These are phyloP conservation scores for Mallotus villosus DNA, from an alignment of 2,797 vertebrate species.

Conservation along the genomic window DNA sequence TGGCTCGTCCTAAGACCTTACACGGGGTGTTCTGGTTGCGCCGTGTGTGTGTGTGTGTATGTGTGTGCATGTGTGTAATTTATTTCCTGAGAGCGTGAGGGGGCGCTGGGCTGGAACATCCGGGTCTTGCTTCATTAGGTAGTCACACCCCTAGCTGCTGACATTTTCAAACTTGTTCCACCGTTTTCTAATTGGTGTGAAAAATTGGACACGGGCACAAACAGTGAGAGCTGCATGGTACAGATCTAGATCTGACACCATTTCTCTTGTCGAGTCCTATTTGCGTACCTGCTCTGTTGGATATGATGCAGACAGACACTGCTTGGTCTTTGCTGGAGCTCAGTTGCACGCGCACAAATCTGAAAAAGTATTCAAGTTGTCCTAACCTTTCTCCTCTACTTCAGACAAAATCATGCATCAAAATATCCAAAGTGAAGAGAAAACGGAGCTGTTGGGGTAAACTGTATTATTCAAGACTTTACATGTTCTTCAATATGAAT, in stretches of 20 bases:
- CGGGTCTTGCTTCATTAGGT: slow-evolving; percentile 73
- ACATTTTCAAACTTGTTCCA: slow-evolving; percentile 76
- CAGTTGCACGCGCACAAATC: slow-evolving; percentile 7
- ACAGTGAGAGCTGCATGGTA: slow-evolving; percentile 29
- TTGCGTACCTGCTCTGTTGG: slow-evolving; percentile 8
- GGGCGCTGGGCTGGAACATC: slow-evolving; percentile 63
- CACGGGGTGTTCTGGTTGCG: slow-evolving; percentile 41
- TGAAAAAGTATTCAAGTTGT: slow-evolving; percentile 1
- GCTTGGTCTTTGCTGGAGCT: background rate
- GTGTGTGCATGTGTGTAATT: slow-evolving; percentile 19
- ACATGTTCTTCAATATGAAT: no score
- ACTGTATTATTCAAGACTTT: no score
- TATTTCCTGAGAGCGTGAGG: slow-evolving; percentile 39
- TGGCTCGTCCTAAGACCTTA: slow-evolving; percentile 67
- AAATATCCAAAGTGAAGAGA: no score
- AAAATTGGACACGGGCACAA: slow-evolving; percentile 60
- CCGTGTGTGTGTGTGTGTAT: background rate
- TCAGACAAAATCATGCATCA: background rate
- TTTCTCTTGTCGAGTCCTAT: slow-evolving; percentile 33
- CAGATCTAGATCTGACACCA: slow-evolving; percentile 47
- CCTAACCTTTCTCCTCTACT: background rate
- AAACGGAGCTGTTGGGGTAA: no score
- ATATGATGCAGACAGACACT: background rate
- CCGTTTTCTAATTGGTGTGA: slow-evolving; percentile 69
- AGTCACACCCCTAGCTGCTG: slow-evolving; percentile 70